These are phyloP conservation scores for Stictonetta naevosa DNA, from an alignment of 2,113 vertebrate species.

Conservation along the genomic window DNA sequence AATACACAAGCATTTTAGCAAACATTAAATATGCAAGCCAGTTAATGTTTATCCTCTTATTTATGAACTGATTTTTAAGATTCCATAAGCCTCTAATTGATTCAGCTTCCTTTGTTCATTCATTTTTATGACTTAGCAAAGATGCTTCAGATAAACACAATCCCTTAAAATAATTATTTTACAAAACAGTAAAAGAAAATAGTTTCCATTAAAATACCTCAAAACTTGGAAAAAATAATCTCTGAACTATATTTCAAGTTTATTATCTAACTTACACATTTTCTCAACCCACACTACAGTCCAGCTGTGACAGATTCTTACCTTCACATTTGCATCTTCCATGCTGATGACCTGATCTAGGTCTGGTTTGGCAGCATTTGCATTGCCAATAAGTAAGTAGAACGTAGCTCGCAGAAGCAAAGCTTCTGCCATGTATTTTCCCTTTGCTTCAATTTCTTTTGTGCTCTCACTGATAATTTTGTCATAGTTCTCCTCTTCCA, in stretches of 20 bases:
- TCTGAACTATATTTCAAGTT: neutral
- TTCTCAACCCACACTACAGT: neutral
- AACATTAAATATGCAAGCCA: neutral
- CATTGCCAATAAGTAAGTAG: conserved; percentile 96
- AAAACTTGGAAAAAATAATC: neutral
- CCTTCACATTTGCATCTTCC: conserved; percentile 95
- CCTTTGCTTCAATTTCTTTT: conserved; percentile 93
- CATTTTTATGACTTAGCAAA: neutral
- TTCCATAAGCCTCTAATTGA: neutral
- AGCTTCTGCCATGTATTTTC: conserved; percentile 92
- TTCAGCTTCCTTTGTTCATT: neutral
- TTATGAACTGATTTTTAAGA: neutral
- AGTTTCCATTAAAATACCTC: neutral
- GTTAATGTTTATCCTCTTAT: neutral
- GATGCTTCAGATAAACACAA: neutral
- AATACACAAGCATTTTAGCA: neutral
- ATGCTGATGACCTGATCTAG: conserved; percentile 95
- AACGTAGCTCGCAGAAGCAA: conserved; percentile 95
- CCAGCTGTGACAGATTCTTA: conserved; percentile 50
- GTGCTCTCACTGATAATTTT: conserved; percentile 99
- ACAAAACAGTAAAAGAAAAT: neutral
- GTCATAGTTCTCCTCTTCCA: conserved; percentile 99
- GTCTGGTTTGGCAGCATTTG: conserved; percentile 92
- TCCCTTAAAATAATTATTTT: neutral
- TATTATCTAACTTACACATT: neutral